phyloP scores from a whole-genome alignment of 1,140 invertebrate species.

The Drosophila busckii region DNA sequence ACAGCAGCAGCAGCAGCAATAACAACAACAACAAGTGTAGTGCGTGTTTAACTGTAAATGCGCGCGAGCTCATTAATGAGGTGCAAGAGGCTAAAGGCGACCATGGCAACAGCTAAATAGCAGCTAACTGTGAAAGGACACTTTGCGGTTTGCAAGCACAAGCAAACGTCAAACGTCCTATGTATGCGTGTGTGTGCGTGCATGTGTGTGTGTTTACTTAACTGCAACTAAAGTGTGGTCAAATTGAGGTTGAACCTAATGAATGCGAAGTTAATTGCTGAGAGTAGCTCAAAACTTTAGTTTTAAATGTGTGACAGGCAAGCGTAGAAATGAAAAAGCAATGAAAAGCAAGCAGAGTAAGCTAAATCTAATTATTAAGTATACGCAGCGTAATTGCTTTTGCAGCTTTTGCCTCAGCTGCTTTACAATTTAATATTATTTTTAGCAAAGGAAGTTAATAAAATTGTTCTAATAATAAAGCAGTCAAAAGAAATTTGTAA shows the following conservation, averaged over 20 bases:
- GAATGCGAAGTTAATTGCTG: conserved; percentile 31
- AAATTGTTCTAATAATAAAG: no score
- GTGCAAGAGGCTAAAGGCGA: conserved; percentile 4
- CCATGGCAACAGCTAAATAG: background rate
- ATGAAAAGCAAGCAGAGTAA: no score
- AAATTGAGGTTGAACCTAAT: conserved; percentile 37
- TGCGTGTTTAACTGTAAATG: conserved; percentile 5
- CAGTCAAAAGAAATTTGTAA: no score
- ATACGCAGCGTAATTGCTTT: no score
- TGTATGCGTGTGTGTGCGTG: background rate
- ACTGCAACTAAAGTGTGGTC: conserved; percentile 31
- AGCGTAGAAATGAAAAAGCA: no score
- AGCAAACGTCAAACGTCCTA: conserved; percentile 2
- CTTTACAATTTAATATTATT: no score
- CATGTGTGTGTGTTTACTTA: conserved; percentile 6
- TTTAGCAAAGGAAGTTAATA: no score
- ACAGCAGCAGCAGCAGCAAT: background rate
- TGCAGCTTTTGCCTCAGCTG: no score
- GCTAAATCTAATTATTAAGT: no score
- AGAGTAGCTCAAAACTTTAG: no score
- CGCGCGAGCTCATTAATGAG: conserved; percentile 30
- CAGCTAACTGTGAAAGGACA: conserved; percentile 11
- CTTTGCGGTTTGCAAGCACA: conserved; percentile 16
- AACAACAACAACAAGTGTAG: conserved; percentile 8
- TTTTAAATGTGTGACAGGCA: no score